Percentiles rank a stretch among this genome's conserved stretches.
Conservation (phyloP, 92 coral and sea anemone species). For the Heliopora coerulea region DNA sequence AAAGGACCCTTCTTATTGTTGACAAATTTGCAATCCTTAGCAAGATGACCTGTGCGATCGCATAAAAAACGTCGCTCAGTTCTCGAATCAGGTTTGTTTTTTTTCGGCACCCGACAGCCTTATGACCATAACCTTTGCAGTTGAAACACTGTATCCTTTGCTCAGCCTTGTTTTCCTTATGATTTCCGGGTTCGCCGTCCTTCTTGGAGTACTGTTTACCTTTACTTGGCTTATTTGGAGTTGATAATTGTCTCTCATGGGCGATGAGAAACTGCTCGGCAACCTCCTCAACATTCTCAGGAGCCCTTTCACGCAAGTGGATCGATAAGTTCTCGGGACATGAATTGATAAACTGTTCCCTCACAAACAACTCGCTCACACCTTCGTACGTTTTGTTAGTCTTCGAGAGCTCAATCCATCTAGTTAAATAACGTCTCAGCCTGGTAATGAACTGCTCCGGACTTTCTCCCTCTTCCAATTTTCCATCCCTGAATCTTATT, state of each 20-base stretch:
- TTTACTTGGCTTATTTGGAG: not conserved
- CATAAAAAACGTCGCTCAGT: slow-evolving; percentile 17
- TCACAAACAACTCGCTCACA: slow-evolving; percentile 47
- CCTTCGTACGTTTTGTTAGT: slow-evolving; percentile 41
- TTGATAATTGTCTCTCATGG: not conserved
- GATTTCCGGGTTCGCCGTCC: not conserved
- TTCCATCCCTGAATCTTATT: slow-evolving; percentile 11
- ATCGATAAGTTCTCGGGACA: slow-evolving; percentile 52
- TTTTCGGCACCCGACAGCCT: slow-evolving; percentile 39
- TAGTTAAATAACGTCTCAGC: too few relatives aligned
- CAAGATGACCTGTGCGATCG: slow-evolving; percentile 10
- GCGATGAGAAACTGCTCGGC: slow-evolving; percentile 43
- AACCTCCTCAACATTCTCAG: slow-evolving; percentile 28
- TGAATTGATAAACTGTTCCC: slow-evolving; percentile 53
- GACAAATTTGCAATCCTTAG: slow-evolving; percentile 1
- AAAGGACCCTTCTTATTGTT: not conserved
- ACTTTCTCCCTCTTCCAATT: slow-evolving; percentile 41
- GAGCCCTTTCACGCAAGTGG: slow-evolving; percentile 43
- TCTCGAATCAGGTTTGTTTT: slow-evolving; percentile 3
- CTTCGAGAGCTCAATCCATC: slow-evolving; percentile 56
- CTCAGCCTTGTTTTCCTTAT: not conserved
- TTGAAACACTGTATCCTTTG: slow-evolving; percentile 11
- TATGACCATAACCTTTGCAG: slow-evolving; percentile 46
- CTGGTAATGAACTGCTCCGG: slow-evolving; percentile 42
- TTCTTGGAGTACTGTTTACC: not conserved